Percentiles rank a stretch among this genome's conserved stretches.
Conservation (phyloP, 2,797 vertebrate genomes). For the Amphiprion clarkii region DNA sequence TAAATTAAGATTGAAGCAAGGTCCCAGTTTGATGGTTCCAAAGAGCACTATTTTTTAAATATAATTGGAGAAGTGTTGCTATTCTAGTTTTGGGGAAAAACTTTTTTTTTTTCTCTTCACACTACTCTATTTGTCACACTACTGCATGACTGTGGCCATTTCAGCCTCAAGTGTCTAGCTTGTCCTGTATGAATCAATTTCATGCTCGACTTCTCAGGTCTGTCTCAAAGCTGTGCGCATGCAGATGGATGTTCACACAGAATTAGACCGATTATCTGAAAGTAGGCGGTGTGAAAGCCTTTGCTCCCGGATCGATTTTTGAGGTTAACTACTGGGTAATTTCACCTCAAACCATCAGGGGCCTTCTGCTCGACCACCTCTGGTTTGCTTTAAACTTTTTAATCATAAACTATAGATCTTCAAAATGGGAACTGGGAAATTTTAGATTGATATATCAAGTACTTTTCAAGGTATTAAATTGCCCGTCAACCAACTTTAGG, state of each 20-base stretch:
- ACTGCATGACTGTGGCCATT: not conserved
- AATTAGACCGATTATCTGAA: constrained; percentile 25
- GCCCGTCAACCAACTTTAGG: too few species aligned
- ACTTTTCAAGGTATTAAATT: too few species aligned
- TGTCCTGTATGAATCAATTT: constrained; percentile 35
- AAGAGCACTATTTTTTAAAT: not conserved
- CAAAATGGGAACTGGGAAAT: too few species aligned
- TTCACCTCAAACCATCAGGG: too few species aligned
- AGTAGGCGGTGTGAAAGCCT: constrained; percentile 6
- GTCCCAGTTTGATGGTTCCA: not conserved
- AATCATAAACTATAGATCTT: too few species aligned
- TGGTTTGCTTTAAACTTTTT: too few species aligned
- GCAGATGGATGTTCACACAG: constrained; percentile 16
- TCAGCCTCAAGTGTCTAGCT: not conserved
- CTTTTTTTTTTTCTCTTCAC: not conserved
- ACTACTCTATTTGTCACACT: not conserved
- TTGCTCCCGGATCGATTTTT: not conserved
- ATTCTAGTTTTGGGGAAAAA: not conserved
- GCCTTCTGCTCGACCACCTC: too few species aligned
- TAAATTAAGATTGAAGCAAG: constrained; percentile 27
- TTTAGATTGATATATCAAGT: too few species aligned
- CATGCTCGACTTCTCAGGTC: constrained; percentile 30
- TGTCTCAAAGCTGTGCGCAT: constrained; percentile 18
- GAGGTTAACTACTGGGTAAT: not conserved
- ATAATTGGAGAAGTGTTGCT: not conserved